Evolutionary conservation across 92 coral and sea anemone species (phyloP).

Genomic region (Desmophyllum pertusum): DNA sequence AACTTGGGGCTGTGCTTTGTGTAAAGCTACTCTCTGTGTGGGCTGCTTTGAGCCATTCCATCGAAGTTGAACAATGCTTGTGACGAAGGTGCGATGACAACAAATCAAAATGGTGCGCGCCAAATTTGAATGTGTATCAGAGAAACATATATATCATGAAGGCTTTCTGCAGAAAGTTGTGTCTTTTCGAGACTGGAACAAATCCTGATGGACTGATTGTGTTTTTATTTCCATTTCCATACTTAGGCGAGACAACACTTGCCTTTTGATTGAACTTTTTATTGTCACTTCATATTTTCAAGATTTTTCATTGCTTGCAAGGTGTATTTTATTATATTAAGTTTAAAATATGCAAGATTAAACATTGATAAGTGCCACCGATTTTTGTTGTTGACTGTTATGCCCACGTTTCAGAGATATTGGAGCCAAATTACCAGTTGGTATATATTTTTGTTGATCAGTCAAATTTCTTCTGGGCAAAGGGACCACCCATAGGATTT

Average conservation of each 20-base stretch:
- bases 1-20: constrained; percentile 18
- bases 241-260: neutral
- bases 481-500: constrained; percentile 6
- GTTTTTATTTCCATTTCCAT: neutral
- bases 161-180: neutral
- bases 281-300: neutral
- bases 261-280: too few relatives aligned
- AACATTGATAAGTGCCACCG: neutral
- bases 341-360: neutral
- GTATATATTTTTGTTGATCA: too few relatives aligned
- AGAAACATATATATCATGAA: neutral
- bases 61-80: neutral
- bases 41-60: constrained; percentile 12
- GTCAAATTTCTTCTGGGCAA: constrained; percentile 24
- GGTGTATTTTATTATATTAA: neutral
- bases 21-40: neutral
- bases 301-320: neutral
- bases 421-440: neutral
- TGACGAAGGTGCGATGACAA: too few relatives aligned
- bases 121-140: neutral
- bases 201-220: neutral
- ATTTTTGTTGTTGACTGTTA: neutral
- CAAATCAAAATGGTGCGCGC: constrained; percentile 12
- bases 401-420: neutral
- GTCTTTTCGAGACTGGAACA: neutral